Evolutionary conservation across 2,888 invertebrate genomes (phyloP), one percentile per base, ranked within the genome.

Genomic region (Aspidapion aeneum): DNA sequence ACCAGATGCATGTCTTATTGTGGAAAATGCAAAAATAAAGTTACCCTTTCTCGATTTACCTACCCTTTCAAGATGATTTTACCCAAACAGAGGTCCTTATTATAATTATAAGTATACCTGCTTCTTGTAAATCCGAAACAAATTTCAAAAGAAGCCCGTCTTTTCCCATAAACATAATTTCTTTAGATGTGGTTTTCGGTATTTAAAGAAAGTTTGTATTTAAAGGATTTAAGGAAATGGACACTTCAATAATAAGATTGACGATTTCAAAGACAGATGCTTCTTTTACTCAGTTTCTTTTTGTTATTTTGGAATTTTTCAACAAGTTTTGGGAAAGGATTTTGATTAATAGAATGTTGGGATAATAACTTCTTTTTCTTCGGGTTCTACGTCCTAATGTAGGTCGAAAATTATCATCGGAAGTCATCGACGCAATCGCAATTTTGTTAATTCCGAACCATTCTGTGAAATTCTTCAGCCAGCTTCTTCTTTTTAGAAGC

Each of bases 41-140:
- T 56, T 21, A 63, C 51, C 63, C 63, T 21, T 63, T 63, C 58
- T 22, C 55, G 51, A 21, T 55, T 59, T 59, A 60, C n/a, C n/a
- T n/a, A n/a, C 55, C 55, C 55, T 60, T 55, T 52, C 17, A 19
- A 52, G 52, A 52, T 50, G 18, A 19, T 52, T 35, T 35, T 35
- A 7, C 35, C 3, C 35, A 35, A 35, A 35, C 35, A 35, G 35
- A 35, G 12, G 35, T 35, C 12, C 35, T 35, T 35, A n/a, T n/a
- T n/a, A 35, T 35, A 35, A 12, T 12, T 3, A 35, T 35, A 35
- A 35, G 35, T 35, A 49, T 65, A 65, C 65, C 65, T 65, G 65
- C 62, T 59, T 18, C 58, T 58, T 58, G 50, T 51, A 55, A 60
- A 60, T 54, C 51, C 19, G 58, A 48, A 58, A 49, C 55, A 54